Evolutionary conservation across 2,113 vertebrate species (phyloP).

Genomic region (Ctenomys sociabilis): DNA sequence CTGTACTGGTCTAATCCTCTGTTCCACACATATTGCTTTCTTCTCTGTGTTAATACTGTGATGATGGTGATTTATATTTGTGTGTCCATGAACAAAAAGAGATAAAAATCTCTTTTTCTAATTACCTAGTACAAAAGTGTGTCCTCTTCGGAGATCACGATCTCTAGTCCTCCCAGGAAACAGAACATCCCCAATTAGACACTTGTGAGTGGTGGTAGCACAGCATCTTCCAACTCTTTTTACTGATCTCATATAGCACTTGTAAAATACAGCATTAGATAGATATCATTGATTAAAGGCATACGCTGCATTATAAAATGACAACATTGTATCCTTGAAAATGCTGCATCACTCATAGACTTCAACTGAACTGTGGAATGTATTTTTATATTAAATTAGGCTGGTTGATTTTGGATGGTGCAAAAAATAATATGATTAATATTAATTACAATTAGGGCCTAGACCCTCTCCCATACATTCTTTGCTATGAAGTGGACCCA

Average conservation of each 20-base stretch:
- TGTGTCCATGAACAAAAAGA: neutral
- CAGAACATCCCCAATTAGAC: neutral
- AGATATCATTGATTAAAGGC: neutral
- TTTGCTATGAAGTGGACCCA: neutral
- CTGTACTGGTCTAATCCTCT: neutral
- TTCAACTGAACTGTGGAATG: neutral
- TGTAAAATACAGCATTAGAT: neutral
- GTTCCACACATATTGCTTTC: neutral
- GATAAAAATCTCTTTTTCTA: neutral
- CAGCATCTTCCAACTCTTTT: neutral
- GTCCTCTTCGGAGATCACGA: too few species aligned
- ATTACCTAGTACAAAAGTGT: neutral
- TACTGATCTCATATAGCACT: neutral
- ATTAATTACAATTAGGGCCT: neutral
- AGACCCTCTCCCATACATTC: neutral
- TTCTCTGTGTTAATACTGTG: neutral
- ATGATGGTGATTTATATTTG: neutral
- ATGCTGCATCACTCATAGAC: neutral
- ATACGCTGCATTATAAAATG: neutral
- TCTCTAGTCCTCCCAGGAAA: neutral
- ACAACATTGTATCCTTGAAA: neutral
- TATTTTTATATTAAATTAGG: neutral
- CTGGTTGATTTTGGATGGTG: neutral
- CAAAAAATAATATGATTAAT: neutral
- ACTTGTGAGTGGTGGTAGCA: neutral